A percentile compares a stretch with the other conserved stretches of the same genome.
Evolutionary conservation across 2,113 vertebrate genomes (phyloP).

Genomic region (Corvus moneduloides): DNA sequence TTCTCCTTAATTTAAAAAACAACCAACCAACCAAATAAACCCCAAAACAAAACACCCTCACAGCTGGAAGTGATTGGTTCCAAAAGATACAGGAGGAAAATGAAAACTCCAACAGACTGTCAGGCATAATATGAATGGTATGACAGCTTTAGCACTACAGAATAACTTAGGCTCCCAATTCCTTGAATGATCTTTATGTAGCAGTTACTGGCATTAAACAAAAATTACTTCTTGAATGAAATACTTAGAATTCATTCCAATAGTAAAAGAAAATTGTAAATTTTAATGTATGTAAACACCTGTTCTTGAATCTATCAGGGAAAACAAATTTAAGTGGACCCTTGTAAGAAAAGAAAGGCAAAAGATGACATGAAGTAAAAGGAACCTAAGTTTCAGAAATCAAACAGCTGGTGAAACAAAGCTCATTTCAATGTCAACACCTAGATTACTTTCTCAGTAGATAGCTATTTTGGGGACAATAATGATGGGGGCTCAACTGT

Average conservation of each 20-base stretch:
- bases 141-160: neutral
- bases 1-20: neutral
- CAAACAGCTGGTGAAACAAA: neutral
- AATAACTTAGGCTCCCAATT: neutral
- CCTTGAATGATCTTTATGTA: neutral
- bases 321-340: neutral
- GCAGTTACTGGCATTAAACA: neutral
- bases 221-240: neutral
- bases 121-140: neutral
- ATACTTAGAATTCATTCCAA: neutral
- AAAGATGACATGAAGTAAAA: neutral
- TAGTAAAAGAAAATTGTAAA: neutral
- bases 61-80: neutral
- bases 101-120: neutral
- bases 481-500: neutral
- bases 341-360: neutral
- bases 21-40: neutral
- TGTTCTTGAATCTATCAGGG: neutral
- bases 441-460: neutral
- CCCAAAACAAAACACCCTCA: neutral
- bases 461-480: neutral
- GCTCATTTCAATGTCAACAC: neutral
- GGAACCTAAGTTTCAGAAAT: neutral
- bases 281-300: neutral
- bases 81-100: neutral